Base-by-base conservation (phyloP, 2,113 vertebrate genomes). In the Oncorhynchus tshawytscha region DNA sequence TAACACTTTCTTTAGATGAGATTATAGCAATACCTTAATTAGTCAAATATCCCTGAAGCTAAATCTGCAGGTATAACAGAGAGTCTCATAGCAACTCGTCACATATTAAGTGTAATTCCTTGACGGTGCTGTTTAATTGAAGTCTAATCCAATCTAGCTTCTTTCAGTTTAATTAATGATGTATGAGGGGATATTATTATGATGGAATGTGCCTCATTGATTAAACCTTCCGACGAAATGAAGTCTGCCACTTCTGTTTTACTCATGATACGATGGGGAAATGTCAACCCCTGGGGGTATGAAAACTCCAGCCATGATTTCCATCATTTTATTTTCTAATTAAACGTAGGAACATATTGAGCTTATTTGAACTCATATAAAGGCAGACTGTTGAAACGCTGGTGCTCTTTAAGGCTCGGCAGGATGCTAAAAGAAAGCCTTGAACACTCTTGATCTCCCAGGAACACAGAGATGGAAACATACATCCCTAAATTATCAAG, bases 361-460 rank as follows among this genome's bases (percentile, higher is more conserved):
- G 57, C 18, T 66, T 66, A 59, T 72, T 67, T 72, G 59, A 73
- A 62, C 49, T 57, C n/a, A 3, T n/a, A 45, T 39, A 6, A 39
- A 80, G 60, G 51, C 68, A 76, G 74, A 11, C 9, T 25, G 20
- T 72, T 69, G 54, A 31, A 76, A 76, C 8, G 16, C 70, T 64
- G 25, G 48, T 51, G 62, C 27, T 72, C 54, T 73, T 72, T 76
- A 18, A 72, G 29, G n/a, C 51, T 60, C 51, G 5, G 39, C 34
- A 57, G 54, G 70, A 25, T 20, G 27, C 70, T 76, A 66, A 54
- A 62, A 72, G 51, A 16, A 49, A 5, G 74, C 70, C 45, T 72
- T 62, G 25, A 71, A 59, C 45, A 27, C 24, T 71, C 48, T n/a
- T 5, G 51, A 3, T 27, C 27, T 72, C 18, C 6, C 57, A 29